These are phyloP conservation scores for Sula dactylatra DNA, from an alignment of 2,113 vertebrate genomes.

Conservation along the genomic window DNA sequence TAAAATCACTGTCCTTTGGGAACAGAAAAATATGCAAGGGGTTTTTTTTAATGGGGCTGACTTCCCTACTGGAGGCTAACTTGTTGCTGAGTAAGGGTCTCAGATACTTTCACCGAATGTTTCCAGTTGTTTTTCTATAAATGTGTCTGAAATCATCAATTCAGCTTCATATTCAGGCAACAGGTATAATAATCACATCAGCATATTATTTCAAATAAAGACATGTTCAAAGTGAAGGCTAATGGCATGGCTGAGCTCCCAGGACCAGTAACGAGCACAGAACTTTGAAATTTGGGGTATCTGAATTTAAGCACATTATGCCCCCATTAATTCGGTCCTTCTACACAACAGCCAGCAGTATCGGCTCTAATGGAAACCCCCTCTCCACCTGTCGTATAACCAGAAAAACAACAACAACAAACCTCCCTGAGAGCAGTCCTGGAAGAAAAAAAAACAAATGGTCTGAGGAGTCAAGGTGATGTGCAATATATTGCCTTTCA, in stretches of 20 bases:
- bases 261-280: neutral
- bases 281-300: neutral
- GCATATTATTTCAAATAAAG: neutral
- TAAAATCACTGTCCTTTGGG: neutral
- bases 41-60: neutral
- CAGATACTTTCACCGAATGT: fast-evolving
- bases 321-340: neutral
- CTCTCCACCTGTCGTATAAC: neutral
- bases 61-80: neutral
- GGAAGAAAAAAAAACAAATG: neutral
- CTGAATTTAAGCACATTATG: neutral
- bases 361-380: neutral
- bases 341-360: neutral
- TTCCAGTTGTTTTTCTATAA: neutral
- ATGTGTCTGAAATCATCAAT: neutral
- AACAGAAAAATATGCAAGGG: neutral
- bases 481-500: slow-evolving; percentile 41
- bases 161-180: neutral
- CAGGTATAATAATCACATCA: neutral
- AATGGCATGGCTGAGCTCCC: neutral
- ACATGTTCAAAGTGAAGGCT: neutral
- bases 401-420: neutral
- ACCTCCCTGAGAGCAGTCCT: neutral
- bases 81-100: neutral
- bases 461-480: neutral